phyloP scores from a whole-genome alignment of 2,888 invertebrate species.

The Lycophotia porphyrea region DNA sequence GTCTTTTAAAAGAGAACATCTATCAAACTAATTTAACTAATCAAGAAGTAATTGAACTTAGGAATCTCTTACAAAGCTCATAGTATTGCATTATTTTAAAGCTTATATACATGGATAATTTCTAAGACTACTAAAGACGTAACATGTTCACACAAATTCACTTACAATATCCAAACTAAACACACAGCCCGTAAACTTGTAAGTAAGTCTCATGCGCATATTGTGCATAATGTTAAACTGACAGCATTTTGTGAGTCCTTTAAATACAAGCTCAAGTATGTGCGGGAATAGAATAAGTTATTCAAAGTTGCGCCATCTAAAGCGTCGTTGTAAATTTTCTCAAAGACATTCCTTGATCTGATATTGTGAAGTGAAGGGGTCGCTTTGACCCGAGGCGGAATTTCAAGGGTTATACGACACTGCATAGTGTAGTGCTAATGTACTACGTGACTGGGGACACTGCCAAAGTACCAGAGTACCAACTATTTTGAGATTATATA shows the following conservation, averaged over 20 bases:
- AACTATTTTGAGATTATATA: conserved; percentile 66
- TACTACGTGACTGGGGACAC: conserved; percentile 74
- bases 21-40: not conserved
- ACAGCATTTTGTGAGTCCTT: conserved; percentile 36
- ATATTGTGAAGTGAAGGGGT: conserved; percentile 75
- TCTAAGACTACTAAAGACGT: not conserved
- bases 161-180: conserved; percentile 9
- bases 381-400: conserved; percentile 74
- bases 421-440: conserved; percentile 82
- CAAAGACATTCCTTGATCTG: conserved; percentile 78
- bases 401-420: conserved; percentile 72
- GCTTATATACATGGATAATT: not conserved
- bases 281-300: conserved; percentile 58
- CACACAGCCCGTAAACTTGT: conserved; percentile 14
- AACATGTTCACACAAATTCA: conserved; percentile 23
- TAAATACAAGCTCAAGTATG: conserved; percentile 50
- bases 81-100: not conserved
- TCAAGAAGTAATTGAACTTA: conserved; percentile 11
- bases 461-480: conserved; percentile 66
- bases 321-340: conserved; percentile 72
- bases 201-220: conserved; percentile 25
- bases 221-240: conserved; percentile 39
- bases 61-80: not conserved
- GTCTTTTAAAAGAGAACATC: not conserved
- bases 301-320: conserved; percentile 65